These are phyloP conservation scores for Alectoris magna DNA, from an alignment of 2,797 vertebrate species.

Conservation along the genomic window DNA sequence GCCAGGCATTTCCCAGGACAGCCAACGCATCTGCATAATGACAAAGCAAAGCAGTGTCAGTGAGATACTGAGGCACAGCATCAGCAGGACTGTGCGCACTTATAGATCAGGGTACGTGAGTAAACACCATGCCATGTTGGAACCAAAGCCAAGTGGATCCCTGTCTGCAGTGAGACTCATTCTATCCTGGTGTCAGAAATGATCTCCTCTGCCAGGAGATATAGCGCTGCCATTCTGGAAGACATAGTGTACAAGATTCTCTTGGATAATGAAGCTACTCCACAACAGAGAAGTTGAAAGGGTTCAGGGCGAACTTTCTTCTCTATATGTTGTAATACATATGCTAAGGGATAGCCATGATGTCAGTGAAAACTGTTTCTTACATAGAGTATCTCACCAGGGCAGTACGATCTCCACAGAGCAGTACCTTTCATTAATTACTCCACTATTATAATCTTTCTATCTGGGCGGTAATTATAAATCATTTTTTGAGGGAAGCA, in stretches of 20 bases:
- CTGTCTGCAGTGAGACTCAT: neutral
- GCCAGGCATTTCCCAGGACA: neutral
- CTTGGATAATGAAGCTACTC: neutral
- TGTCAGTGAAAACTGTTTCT: neutral
- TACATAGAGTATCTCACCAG: neutral
- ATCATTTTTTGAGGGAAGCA: conserved; percentile 26
- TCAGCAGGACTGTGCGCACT: accelerated
- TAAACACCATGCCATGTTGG: neutral
- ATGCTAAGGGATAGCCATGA: neutral
- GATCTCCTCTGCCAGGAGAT: neutral
- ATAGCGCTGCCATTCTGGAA: neutral
- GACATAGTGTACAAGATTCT: neutral
- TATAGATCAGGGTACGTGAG: neutral
- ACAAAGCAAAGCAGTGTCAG: accelerated
- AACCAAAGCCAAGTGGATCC: neutral
- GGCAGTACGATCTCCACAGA: neutral
- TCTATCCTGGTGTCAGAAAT: neutral
- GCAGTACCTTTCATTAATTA: conserved; percentile 28
- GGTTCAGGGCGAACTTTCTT: neutral
- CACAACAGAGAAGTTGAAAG: neutral
- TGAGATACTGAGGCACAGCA: accelerated
- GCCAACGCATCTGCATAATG: accelerated
- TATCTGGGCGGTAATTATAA: conserved; percentile 4
- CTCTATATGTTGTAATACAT: neutral
- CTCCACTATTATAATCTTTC: conserved; percentile 24